Conservation (phyloP, 1,140 invertebrate genomes). For the Platyura marginata region DNA sequence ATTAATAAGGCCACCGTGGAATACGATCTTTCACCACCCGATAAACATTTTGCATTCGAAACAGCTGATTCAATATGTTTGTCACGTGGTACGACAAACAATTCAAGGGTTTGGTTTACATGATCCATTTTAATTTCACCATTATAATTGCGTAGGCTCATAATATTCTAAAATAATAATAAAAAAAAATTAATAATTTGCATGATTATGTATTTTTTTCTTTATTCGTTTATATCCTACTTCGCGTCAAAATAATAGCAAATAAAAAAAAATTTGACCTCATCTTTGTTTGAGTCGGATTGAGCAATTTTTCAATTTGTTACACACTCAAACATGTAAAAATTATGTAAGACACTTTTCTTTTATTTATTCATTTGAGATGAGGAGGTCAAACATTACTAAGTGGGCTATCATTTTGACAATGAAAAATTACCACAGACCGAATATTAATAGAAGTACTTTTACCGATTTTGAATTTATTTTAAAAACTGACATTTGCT, state of each 20-base stretch:
- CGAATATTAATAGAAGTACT: too few relatives aligned
- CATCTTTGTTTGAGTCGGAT: background rate
- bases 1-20: constrained; percentile 88
- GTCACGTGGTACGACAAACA: constrained; percentile 37
- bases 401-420: too few relatives aligned
- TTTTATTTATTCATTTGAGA: too few relatives aligned
- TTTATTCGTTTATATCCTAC: constrained; percentile 1
- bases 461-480: too few relatives aligned
- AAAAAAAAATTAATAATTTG: too few relatives aligned
- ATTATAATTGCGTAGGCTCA: constrained; percentile 19
- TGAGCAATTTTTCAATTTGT: background rate
- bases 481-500: too few relatives aligned
- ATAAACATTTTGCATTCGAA: constrained; percentile 45
- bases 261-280: background rate
- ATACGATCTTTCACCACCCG: constrained; percentile 90
- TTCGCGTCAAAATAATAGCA: constrained; percentile 1
- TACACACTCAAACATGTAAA: too few relatives aligned
- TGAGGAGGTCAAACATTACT: too few relatives aligned
- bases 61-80: constrained; percentile 16
- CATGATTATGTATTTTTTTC: too few relatives aligned
- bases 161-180: constrained; percentile 6
- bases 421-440: too few relatives aligned
- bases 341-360: too few relatives aligned
- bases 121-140: constrained; percentile 43
- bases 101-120: constrained; percentile 29